Base-by-base conservation (phyloP, 2,797 vertebrate species). In the Channa striata region DNA sequence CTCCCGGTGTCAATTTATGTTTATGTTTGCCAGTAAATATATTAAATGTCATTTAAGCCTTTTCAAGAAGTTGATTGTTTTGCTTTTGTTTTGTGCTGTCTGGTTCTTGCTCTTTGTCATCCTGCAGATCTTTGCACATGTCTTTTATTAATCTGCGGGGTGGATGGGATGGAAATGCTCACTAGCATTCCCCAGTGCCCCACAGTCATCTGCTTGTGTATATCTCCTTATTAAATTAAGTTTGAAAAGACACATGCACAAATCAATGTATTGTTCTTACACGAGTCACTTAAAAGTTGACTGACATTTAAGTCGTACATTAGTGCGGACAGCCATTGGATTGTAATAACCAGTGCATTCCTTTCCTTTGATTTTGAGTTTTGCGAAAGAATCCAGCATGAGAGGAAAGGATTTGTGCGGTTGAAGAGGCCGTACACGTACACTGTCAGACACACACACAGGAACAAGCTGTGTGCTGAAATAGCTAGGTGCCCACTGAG, bases 1-100 rank as follows among this genome's bases (percentile, higher is more conserved):
- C 88, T 86, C 80, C 76, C 56, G 56, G 83, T 93, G 92, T 93
- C 92, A 91, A 85, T 93, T 92, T 89, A 89, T 92, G 92, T 93
- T 93, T 92, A 86, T 91, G 89, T 93, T 90, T 91, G 82, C 89
- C 85, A 85, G 90, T 91, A 93, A 92, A 93, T 90, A 90, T 92
- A 91, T 92, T 93, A 92, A 93, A 92, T 91, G 91, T 91, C 82
- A 90, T 92, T 94, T 93, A 92, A 91, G 85, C 76, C 82, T 80
- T 84, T 90, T 92, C 84, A 85, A 85, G 87, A 89, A 91, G 87
- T 87, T 88, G 85, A 89, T 92, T 93, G 85, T 89, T 89, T 91
- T 80, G 74, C 81, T 84, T 88, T 87, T 74, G 75, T 87, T 89
- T 85, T 63, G 62, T 66, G 59, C 68, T 34, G 59, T 82, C 72